phyloP scores from a whole-genome alignment of 2,888 invertebrate genomes.

The Philaethria dido region DNA sequence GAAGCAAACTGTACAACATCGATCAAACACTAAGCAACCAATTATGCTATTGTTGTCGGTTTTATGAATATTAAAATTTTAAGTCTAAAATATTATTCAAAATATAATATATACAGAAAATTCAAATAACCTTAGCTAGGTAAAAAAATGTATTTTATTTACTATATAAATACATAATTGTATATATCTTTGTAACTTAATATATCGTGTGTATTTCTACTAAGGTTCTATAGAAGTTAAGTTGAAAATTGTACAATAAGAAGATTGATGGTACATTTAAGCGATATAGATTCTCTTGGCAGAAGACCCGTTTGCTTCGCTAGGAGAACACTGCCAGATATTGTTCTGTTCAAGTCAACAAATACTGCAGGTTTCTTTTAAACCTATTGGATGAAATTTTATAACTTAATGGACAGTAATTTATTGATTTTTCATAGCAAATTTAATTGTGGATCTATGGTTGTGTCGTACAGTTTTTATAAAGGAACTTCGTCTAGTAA shows the following conservation, averaged over 20 bases:
- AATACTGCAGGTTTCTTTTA: not conserved
- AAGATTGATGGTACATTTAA: not conserved
- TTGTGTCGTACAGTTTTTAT: too few relatives aligned
- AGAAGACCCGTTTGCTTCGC: not conserved
- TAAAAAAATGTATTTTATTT: not conserved
- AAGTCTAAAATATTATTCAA: not conserved
- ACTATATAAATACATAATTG: too few relatives aligned
- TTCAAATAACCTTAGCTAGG: not conserved
- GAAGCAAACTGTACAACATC: constrained; percentile 51
- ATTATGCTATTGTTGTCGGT: constrained; percentile 38
- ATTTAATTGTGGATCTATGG: too few relatives aligned
- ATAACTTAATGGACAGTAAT: too few relatives aligned
- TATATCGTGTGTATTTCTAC: too few relatives aligned
- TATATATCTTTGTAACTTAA: too few relatives aligned
- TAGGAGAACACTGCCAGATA: not conserved
- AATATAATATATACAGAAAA: too few relatives aligned
- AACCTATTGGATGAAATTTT: not conserved
- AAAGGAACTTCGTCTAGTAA: too few relatives aligned
- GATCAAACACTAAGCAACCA: constrained; percentile 44
- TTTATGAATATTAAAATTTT: not conserved
- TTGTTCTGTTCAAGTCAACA: not conserved
- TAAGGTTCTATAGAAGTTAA: not conserved
- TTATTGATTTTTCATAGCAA: too few relatives aligned
- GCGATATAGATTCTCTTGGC: constrained; percentile 5
- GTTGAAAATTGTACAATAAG: not conserved